phyloP scores from a whole-genome alignment of 2,113 vertebrate genomes.

The Podarcis muralis region DNA sequence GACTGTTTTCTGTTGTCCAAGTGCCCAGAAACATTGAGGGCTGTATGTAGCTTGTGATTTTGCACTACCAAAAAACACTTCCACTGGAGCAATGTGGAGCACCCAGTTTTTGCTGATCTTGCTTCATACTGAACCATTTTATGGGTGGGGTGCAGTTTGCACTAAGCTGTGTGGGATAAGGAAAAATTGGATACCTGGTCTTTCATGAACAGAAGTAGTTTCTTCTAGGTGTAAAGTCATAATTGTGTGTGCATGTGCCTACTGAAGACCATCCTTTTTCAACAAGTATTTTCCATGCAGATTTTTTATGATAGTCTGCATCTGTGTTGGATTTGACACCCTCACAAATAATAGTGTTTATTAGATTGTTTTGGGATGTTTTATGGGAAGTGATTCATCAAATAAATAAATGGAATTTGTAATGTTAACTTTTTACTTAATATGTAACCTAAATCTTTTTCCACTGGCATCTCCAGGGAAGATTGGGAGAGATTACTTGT shows the following conservation, averaged over 20 bases:
- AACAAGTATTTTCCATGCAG: no score
- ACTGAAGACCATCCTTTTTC: no score
- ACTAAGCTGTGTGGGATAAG: background rate
- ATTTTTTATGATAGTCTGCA: no score
- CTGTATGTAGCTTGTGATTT: background rate
- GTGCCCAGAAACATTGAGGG: background rate
- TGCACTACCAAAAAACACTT: background rate
- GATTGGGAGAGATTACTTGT: no score
- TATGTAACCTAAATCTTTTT: background rate
- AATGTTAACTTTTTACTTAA: background rate
- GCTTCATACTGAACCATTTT: no score
- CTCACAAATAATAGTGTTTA: no score
- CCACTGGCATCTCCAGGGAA: no score
- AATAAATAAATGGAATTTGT: background rate
- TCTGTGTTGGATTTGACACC: no score
- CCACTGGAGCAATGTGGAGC: background rate
- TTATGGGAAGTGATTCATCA: no score
- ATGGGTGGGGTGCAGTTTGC: background rate
- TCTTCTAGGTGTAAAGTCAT: background rate
- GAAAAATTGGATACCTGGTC: background rate
- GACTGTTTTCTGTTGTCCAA: background rate
- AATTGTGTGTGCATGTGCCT: no score
- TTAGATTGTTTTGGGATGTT: no score
- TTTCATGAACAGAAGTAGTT: background rate
- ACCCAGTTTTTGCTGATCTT: background rate